Conservation (phyloP, 2,888 invertebrate species). For the Oligia fasciuncula region DNA sequence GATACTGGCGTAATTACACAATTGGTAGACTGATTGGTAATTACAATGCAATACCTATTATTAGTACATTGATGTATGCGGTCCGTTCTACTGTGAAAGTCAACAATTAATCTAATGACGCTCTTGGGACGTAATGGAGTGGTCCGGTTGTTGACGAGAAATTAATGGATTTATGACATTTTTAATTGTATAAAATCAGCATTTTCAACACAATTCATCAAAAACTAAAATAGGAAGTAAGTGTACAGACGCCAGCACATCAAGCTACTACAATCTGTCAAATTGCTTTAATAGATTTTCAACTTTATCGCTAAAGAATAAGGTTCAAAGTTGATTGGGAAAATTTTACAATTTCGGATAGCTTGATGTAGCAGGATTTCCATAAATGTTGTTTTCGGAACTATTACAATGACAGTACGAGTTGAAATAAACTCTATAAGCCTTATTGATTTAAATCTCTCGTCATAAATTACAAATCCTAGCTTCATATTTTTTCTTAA, state of each 20-base stretch:
- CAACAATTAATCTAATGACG: constrained; percentile 41
- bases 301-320: too few species aligned
- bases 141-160: not conserved
- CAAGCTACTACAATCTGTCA: too few species aligned
- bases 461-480: too few species aligned
- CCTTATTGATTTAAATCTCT: not conserved
- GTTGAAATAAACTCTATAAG: not conserved
- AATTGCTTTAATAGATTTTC: too few species aligned
- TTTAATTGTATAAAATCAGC: not conserved
- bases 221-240: not conserved
- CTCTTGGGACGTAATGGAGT: constrained; percentile 4
- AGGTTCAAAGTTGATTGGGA: too few species aligned
- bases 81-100: constrained; percentile 34
- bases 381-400: too few species aligned
- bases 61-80: constrained; percentile 27
- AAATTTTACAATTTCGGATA: too few species aligned
- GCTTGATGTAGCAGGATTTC: not conserved
- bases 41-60: constrained; percentile 32
- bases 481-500: not conserved
- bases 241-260: too few species aligned
- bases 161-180: not conserved
- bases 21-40: constrained; percentile 27
- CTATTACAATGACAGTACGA: not conserved
- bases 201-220: not conserved
- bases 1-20: constrained; percentile 25